Evolutionary conservation across 2,113 vertebrate species (phyloP).

Genomic region (Podocnemis expansa): DNA sequence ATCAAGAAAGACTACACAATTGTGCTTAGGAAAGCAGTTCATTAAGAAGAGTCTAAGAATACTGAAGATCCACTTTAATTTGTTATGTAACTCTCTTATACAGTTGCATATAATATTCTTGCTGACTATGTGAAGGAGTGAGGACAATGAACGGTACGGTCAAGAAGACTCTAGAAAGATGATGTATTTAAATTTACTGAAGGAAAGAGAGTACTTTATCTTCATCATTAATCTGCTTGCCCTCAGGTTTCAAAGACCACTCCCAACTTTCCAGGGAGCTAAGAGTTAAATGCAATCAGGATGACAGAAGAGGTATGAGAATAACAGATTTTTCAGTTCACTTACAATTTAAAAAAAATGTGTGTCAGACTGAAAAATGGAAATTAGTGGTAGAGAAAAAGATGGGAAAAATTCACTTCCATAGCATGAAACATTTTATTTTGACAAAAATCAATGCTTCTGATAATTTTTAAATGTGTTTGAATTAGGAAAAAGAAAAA

Average conservation of each 20-base stretch:
- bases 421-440: background rate
- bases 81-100: background rate
- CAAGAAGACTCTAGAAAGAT: background rate
- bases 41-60: background rate
- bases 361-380: background rate
- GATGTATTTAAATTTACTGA: background rate
- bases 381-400: background rate
- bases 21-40: background rate
- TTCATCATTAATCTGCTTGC: background rate
- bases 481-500: background rate
- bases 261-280: background rate
- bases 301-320: background rate
- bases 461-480: background rate
- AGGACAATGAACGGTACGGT: background rate
- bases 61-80: background rate
- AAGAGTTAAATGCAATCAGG: background rate
- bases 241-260: background rate
- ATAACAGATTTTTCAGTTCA: background rate
- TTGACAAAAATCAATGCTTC: background rate
- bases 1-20: background rate
- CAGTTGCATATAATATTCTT: background rate
- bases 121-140: background rate
- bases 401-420: background rate
- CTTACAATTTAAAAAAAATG: background rate
- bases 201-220: background rate